Base-by-base conservation (phyloP, 2,888 invertebrate species). In the Pseudoips prasinana region DNA sequence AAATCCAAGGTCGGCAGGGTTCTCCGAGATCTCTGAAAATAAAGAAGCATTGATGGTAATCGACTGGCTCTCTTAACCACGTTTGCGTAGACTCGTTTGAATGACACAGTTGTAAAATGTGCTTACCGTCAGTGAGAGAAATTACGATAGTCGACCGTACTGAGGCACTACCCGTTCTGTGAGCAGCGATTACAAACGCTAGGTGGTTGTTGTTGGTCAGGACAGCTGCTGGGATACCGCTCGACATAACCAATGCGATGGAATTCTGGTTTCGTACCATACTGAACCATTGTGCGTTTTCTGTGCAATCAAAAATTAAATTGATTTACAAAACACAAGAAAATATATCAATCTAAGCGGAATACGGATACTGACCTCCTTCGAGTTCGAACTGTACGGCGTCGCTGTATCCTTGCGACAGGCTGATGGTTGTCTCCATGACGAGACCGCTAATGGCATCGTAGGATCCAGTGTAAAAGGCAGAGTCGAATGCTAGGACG, bases 391-490 rank as follows among this genome's bases (percentile, higher is more conserved):
- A 68, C 10, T 27, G 19, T 1, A 70, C 58, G n/a, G 24, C 39
- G 1, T 39, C 38, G 22, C 64, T 59, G 29, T 54, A 62, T 6
- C 66, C 70, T 20, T 49, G 9, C 1, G 35, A 10, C 3, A 73
- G 35, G 0, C 45, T 41, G 23, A 70, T 63, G 3, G 43, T 36
- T 5, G 47, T 41, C 0, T 43, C 32, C 10, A 69, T 55, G 1
- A 8, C 10, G 3, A 72, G 46, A 2, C 58, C 58, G 5, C 5
- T 40, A 3, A 22, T 11, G 26, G 37, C 49, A 7, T 45, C 43
- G 31, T 60, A 69, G 7, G 42, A 31, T 6, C 70, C 72, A 1
- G 55, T 55, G 34, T 69, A 72, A 33, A 50, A 67, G 3, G 57
- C 29, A 10, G 31, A 9, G 18, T 27, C 35, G 26, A 65, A 63